Evolutionary conservation across 2,113 vertebrate genomes (phyloP).

Genomic region (Phrynosoma platyrhinos): DNA sequence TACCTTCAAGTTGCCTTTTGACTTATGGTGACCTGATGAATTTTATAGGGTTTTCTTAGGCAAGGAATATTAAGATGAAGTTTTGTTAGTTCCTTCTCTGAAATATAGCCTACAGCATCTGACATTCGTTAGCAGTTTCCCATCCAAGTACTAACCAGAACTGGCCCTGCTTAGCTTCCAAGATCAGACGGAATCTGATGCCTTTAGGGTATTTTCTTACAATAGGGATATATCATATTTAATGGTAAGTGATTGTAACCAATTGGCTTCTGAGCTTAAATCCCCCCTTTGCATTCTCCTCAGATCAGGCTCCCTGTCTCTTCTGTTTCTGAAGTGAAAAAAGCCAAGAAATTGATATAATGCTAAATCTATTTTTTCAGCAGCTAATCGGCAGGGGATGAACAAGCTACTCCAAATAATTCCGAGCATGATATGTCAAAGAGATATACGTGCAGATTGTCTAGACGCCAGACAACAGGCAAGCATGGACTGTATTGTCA

Average conservation of each 20-base stretch:
- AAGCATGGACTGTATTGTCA: constrained; percentile 62
- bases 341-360: constrained; percentile 38
- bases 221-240: too few relatives aligned
- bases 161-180: too few relatives aligned
- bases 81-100: too few relatives aligned
- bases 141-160: too few relatives aligned
- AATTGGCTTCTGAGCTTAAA: not conserved
- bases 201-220: too few relatives aligned
- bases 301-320: not conserved
- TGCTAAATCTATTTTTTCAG: constrained; percentile 42
- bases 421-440: constrained; percentile 69
- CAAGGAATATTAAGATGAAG: too few relatives aligned
- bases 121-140: too few relatives aligned
- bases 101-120: too few relatives aligned
- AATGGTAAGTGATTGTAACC: not conserved
- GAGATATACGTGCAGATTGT: constrained; percentile 69
- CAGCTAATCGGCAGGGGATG: constrained; percentile 62
- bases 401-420: constrained; percentile 68
- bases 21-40: too few relatives aligned
- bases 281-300: not conserved
- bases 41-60: too few relatives aligned
- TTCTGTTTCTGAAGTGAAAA: constrained; percentile 51
- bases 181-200: too few relatives aligned
- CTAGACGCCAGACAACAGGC: constrained; percentile 76
- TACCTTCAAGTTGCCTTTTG: too few relatives aligned